A percentile compares a stretch with the other conserved stretches of the same genome.
phyloP scores from a whole-genome alignment of 2,888 invertebrate species.

The Ormia ochracea region DNA sequence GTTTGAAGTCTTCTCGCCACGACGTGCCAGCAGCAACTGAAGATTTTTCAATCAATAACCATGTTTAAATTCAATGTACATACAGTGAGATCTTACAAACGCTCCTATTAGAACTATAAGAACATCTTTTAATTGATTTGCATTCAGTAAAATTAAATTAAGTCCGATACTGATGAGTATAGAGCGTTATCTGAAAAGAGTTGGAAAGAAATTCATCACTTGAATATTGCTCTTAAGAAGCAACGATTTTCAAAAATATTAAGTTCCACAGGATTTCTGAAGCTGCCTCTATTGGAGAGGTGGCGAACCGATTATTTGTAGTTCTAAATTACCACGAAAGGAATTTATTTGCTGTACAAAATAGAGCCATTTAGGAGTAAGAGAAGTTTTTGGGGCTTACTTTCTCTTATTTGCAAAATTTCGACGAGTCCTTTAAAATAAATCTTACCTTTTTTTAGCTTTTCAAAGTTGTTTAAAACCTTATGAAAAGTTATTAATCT shows the following conservation, averaged over 20 bases:
- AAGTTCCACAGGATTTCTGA: neutral
- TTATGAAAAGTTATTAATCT: no score
- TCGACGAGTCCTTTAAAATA: no score
- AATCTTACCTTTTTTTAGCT: no score
- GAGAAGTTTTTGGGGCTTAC: no score
- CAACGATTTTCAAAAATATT: neutral
- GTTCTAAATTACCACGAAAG: no score
- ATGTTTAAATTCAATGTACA: conserved; percentile 58
- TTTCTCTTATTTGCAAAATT: no score
- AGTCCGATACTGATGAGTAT: neutral
- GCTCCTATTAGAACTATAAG: neutral
- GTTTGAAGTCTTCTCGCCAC: conserved; percentile 40
- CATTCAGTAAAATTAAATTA: conserved; percentile 52
- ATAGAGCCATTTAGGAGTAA: no score
- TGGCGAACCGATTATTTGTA: no score
- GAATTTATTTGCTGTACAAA: no score
- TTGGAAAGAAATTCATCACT: neutral
- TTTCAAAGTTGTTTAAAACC: no score
- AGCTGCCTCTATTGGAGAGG: no score
- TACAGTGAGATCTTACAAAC: conserved; percentile 31
- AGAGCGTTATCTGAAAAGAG: neutral
- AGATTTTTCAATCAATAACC: conserved; percentile 45
- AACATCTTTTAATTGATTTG: conserved; percentile 56
- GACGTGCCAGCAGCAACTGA: conserved; percentile 55
- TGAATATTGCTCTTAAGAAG: neutral